Conservation (phyloP, 2,888 invertebrate species). For the Teleogryllus oceanicus region DNA sequence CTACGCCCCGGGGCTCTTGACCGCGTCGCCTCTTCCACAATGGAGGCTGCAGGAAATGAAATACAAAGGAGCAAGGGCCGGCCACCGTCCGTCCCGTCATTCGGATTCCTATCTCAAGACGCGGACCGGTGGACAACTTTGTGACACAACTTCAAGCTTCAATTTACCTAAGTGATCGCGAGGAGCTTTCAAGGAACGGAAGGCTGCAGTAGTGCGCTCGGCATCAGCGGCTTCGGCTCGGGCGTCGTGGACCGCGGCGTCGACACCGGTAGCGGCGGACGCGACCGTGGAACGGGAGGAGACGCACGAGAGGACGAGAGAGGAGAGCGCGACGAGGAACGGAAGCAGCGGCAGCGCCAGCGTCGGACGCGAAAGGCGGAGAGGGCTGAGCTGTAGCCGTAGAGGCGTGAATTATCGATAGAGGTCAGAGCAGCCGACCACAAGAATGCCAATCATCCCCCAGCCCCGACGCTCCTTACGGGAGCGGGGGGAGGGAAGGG, state of each 20-base stretch:
- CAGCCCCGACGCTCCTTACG: not conserved
- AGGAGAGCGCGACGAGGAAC: not conserved
- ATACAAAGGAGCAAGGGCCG: no score
- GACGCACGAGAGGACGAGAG: not conserved
- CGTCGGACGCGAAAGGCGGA: not conserved
- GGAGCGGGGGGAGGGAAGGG: not conserved
- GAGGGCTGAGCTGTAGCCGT: not conserved
- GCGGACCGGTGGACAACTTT: not conserved
- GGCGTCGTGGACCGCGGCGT: no score
- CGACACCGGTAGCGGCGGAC: no score
- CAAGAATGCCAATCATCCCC: conserved; percentile 31
- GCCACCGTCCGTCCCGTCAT: no score
- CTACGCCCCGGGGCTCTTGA: no score
- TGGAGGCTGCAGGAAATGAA: no score
- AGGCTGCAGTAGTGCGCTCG: no score
- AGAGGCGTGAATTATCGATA: conserved; percentile 27
- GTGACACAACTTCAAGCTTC: not conserved
- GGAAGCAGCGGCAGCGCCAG: not conserved
- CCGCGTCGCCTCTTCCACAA: no score
- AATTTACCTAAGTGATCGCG: not conserved
- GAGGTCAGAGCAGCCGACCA: conserved; percentile 27
- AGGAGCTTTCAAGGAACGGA: not conserved
- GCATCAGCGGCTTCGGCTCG: no score
- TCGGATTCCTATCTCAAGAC: no score
- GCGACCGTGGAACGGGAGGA: not conserved